A percentile compares a stretch with the other conserved stretches of the same genome.
These are phyloP conservation scores for Andinoacara biseriatus DNA, from an alignment of 2,113 vertebrate species.

Conservation along the genomic window DNA sequence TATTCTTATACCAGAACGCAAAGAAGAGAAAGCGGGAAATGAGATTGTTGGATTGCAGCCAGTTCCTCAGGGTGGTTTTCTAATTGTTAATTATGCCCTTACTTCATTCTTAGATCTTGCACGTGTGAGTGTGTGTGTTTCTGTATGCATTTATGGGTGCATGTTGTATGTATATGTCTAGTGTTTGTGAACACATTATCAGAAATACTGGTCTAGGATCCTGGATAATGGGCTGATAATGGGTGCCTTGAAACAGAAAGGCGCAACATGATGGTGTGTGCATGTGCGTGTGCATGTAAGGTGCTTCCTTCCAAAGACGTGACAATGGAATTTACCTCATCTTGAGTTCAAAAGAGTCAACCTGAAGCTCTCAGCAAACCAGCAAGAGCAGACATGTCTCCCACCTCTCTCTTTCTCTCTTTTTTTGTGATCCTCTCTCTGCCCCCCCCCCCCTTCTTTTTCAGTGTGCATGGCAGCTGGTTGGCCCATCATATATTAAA, in stretches of 20 bases:
- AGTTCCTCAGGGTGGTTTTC: slow-evolving; percentile 41
- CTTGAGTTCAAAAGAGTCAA: slow-evolving; percentile 70
- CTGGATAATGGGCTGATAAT: slow-evolving; percentile 52
- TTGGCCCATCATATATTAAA: slow-evolving; percentile 27
- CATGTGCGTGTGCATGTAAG: slow-evolving; percentile 12
- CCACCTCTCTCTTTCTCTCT: slow-evolving; percentile 6
- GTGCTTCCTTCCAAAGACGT: slow-evolving; percentile 45
- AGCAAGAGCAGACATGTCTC: slow-evolving; percentile 67
- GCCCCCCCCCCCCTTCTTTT: not conserved
- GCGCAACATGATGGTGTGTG: slow-evolving; percentile 16
- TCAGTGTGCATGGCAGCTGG: slow-evolving; percentile 25
- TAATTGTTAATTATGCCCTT: slow-evolving; percentile 49
- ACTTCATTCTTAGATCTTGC: slow-evolving; percentile 6
- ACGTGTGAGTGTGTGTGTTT: slow-evolving; percentile 11
- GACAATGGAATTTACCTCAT: slow-evolving; percentile 70
- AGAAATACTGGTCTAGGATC: slow-evolving; percentile 9
- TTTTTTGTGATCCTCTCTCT: slow-evolving; percentile 13
- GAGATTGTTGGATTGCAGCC: slow-evolving; percentile 26
- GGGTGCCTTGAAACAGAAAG: slow-evolving; percentile 1
- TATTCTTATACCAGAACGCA: slow-evolving; percentile 46
- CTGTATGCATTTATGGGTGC: slow-evolving; percentile 9
- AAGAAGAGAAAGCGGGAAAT: slow-evolving; percentile 44
- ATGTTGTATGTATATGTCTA: slow-evolving; percentile 42
- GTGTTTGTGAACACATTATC: slow-evolving; percentile 20
- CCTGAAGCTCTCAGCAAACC: slow-evolving; percentile 44